These are phyloP conservation scores for Gouania willdenowi DNA, from an alignment of 2,797 vertebrate species.

Conservation along the genomic window DNA sequence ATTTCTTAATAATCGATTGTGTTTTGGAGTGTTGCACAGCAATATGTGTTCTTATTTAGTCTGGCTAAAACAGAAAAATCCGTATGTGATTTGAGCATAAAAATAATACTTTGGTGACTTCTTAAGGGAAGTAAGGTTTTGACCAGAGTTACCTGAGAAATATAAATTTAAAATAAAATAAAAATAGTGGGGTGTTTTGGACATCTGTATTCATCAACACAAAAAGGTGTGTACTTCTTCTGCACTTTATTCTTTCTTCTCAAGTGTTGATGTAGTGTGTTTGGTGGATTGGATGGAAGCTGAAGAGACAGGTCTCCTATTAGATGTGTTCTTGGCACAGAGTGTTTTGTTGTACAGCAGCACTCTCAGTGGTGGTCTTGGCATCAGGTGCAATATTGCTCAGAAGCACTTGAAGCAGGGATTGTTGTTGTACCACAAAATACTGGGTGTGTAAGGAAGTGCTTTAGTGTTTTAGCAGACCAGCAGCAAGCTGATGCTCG, in stretches of 20 bases:
- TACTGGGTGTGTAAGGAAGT: conserved; percentile 47
- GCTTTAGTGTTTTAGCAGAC: conserved; percentile 32
- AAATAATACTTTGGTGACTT: too few relatives aligned
- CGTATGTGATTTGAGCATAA: too few relatives aligned
- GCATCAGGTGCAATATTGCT: conserved; percentile 61
- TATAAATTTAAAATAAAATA: too few relatives aligned
- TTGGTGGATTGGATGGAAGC: conserved; percentile 51
- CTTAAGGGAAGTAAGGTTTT: too few relatives aligned
- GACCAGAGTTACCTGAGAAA: too few relatives aligned
- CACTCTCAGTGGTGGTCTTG: conserved; percentile 53
- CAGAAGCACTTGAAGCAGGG: conserved; percentile 50
- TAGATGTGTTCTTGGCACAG: conserved; percentile 52
- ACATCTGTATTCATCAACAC: conserved; percentile 13
- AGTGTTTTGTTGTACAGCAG: conserved; percentile 49
- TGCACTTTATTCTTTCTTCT: conserved; percentile 1
- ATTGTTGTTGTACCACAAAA: conserved; percentile 52
- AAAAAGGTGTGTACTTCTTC: conserved; percentile 18
- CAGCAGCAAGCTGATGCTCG: conserved; percentile 23
- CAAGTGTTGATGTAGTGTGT: conserved; percentile 51
- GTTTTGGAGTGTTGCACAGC: too few relatives aligned
- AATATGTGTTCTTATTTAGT: too few relatives aligned
- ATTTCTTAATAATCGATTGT: too few relatives aligned
- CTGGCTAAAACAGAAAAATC: too few relatives aligned
- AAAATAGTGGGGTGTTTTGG: too few relatives aligned
- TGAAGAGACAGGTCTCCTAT: conserved; percentile 51